Evolutionary conservation across 2,113 vertebrate species (phyloP).

Genomic region (Rissa tridactyla): DNA sequence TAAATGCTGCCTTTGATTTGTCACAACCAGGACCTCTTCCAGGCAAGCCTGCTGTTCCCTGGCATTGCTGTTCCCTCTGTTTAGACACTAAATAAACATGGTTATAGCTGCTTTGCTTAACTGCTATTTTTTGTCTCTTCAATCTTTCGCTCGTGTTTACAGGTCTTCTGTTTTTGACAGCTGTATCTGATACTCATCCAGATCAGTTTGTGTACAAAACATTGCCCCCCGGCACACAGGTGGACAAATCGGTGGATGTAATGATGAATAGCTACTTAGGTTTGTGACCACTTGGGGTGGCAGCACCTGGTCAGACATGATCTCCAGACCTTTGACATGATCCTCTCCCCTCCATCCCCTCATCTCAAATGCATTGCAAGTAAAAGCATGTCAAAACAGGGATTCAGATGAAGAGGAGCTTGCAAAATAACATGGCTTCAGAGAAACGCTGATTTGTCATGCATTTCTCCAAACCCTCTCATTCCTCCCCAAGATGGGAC

Average conservation of each 20-base stretch:
- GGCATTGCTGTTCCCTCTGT: background rate
- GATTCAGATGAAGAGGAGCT: conserved; percentile 8
- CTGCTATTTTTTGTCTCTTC: conserved; percentile 40
- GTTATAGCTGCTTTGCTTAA: background rate
- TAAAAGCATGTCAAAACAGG: conserved; percentile 49
- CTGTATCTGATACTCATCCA: conserved; percentile 77
- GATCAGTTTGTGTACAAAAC: conserved; percentile 86
- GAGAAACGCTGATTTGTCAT: background rate
- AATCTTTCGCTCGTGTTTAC: conserved; percentile 54
- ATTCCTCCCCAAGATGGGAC: background rate
- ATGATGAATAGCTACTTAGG: conserved; percentile 88
- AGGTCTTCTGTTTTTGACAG: conserved; percentile 86
- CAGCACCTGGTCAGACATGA: conserved; percentile 64
- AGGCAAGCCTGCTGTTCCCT: background rate
- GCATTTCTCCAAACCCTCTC: background rate
- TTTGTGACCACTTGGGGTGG: conserved; percentile 76
- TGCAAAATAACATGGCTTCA: background rate
- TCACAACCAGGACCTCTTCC: background rate
- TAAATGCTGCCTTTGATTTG: background rate
- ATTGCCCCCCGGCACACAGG: conserved; percentile 69
- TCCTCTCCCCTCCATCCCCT: conserved; percentile 12
- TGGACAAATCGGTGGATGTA: conserved; percentile 71
- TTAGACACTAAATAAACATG: background rate
- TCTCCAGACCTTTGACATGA: conserved; percentile 36
- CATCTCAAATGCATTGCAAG: conserved; percentile 49